Evolutionary conservation across 2,888 invertebrate species (phyloP), one percentile per base, ranked within the genome.

Genomic region (Aphidoletes aphidimyza): DNA sequence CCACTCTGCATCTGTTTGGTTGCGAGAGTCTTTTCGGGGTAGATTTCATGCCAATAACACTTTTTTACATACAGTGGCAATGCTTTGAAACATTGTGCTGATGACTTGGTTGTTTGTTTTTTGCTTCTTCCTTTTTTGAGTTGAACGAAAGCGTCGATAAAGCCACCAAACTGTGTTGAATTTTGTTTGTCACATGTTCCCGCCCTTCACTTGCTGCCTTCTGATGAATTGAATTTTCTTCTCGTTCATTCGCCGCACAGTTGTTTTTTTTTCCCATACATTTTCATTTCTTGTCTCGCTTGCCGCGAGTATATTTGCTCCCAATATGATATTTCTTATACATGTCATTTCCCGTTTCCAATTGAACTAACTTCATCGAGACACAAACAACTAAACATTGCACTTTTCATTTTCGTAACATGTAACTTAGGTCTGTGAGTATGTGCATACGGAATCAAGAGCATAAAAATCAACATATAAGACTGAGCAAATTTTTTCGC

Each of bases 51-150:
- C 69, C 69, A 69, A 69, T 69, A 69, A 17, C 69, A 30, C 42
- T 42, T 69, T 69, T 69, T 69, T 30, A 30, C 34, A 69, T n/a
- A 69, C 2, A 54, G 26, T 54, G 26, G 54, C 54, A 54, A 30
- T 69, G 69, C n/a, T n/a, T 30, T 69, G n/a, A 69, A 69, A 69
- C 69, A 69, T 69, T 69, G 69, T 69, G 69, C 69, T 69, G 69
- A 69, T 69, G 69, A 69, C 34, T 26, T n/a, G n/a, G n/a, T n/a
- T n/a, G n/a, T n/a, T n/a, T n/a, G n/a, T n/a, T n/a, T n/a, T n/a
- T n/a, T n/a, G n/a, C n/a, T n/a, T n/a, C n/a, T n/a, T n/a, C 26
- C 69, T 6, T 69, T 69, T 69, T 69, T 30, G 69, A 26, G 9
- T 14, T 69, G 69, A 69, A 14, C 11, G 34, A n/a, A n/a, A 69